phyloP scores from a whole-genome alignment of 2,113 vertebrate species.

The Euleptes europaea region DNA sequence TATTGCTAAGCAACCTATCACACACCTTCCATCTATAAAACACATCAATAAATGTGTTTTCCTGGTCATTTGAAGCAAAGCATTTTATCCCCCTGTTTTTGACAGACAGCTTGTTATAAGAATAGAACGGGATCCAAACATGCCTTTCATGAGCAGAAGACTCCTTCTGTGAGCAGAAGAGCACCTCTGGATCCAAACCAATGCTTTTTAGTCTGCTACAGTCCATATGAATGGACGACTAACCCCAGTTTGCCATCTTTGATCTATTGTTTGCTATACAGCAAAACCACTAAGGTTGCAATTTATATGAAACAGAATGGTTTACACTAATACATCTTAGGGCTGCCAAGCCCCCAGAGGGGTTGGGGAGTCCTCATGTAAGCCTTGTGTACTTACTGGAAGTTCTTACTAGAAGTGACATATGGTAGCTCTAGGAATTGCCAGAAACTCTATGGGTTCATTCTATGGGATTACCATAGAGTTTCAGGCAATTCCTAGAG shows the following conservation, averaged over 20 bases:
- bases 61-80: background rate
- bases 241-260: background rate
- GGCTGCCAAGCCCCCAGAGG: background rate
- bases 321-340: background rate
- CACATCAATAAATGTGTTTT: background rate
- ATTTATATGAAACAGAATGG: constrained; percentile 40
- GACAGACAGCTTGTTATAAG: background rate
- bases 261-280: background rate
- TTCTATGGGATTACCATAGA: no score
- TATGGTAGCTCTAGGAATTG: no score
- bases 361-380: no score
- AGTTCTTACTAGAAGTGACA: no score
- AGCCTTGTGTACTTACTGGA: no score
- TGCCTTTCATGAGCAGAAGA: no score
- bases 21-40: background rate
- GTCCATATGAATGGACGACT: background rate
- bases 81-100: background rate
- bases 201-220: background rate
- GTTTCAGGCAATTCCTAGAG: no score
- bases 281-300: background rate
- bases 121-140: background rate
- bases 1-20: background rate
- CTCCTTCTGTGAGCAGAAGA: no score
- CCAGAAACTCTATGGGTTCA: no score
- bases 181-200: no score